These are phyloP conservation scores for Boloria euphrosyne DNA, from an alignment of 2,888 invertebrate genomes.

Conservation along the genomic window DNA sequence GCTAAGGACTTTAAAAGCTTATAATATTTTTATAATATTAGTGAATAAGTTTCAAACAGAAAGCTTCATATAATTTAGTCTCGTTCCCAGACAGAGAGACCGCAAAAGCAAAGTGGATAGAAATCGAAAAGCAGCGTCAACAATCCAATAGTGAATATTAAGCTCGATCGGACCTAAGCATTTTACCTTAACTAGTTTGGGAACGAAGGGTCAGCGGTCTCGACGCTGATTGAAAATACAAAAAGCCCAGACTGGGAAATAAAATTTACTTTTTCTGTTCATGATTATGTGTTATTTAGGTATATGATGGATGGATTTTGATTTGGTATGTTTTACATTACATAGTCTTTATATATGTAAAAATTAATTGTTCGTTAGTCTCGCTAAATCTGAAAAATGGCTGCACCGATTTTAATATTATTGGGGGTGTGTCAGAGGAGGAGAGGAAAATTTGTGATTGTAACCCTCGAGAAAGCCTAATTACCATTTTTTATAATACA, in stretches of 20 bases:
- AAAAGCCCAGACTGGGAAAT: constrained; percentile 6
- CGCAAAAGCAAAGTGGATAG: constrained; percentile 35
- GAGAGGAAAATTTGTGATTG: too few relatives aligned
- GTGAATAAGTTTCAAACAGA: not conserved
- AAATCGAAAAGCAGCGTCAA: constrained; percentile 36
- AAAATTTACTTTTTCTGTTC: constrained; percentile 1
- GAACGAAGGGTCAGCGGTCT: constrained; percentile 31
- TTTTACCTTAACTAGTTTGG: constrained; percentile 36
- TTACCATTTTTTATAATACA: too few relatives aligned
- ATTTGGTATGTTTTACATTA: too few relatives aligned
- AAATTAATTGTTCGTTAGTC: too few relatives aligned
- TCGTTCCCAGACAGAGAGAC: constrained; percentile 30
- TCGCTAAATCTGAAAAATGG: too few relatives aligned
- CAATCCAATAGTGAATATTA: constrained; percentile 30
- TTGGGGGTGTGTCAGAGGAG: too few relatives aligned
- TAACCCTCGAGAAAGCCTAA: too few relatives aligned
- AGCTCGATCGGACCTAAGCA: constrained; percentile 29
- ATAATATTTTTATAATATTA: too few relatives aligned
- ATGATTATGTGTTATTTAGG: not conserved
- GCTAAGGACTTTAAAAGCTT: too few relatives aligned
- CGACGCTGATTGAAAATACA: constrained; percentile 23
- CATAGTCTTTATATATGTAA: too few relatives aligned
- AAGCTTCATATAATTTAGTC: constrained; percentile 4
- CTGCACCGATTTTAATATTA: too few relatives aligned
- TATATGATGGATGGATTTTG: not conserved